Evolutionary conservation across 2,113 vertebrate species (phyloP), one percentile per base, ranked within the genome.

Genomic region (Nymphicus hollandicus): DNA sequence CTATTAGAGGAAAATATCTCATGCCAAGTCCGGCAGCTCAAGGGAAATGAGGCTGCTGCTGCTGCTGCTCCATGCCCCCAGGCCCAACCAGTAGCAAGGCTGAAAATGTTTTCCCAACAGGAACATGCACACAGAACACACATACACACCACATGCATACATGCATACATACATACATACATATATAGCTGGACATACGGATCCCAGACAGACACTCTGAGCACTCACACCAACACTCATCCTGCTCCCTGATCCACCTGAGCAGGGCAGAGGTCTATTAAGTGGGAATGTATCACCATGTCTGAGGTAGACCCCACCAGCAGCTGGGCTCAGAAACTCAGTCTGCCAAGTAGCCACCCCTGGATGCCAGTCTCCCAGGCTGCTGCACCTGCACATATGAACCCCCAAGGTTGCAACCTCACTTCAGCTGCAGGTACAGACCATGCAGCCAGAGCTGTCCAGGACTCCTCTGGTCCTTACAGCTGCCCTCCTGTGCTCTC

Each of bases 111-210:
- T 35, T 69, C 17, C 47, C 43, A 50, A 47, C 17, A 74, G 25
- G 6, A 14, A 28, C 28, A n/a, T 1, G 16, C 1, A 89, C 10
- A 41, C 17, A 74, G 12, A 56, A 27, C 41, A 85, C 56, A 64
- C n/a, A 49, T 3, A 49, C 1, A 17, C 20, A 31, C 2, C 11
- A 56, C 25, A 53, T 2, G 5, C 14, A 43, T 13, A 35, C 3
- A n/a, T 3, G n/a, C 17, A 29, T 11, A 49, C 15, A 47, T 16
- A 41, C 17, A 29, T 31, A 52, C 8, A 43, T 33, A 37, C 5
- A 20, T 22, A 33, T 4, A 31, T 15, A 35, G 37, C 31, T 37
- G 29, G 68, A 80, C 27, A 39, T 18, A 80, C 14, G 61, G 35
- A 81, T 58, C 24, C 43, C 56, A 55, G 50, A 35, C 13, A 71